Percentiles rank a stretch among this genome's conserved stretches.
These are phyloP conservation scores for Phylloscopus trochilus DNA, from an alignment of 2,113 vertebrate genomes.

Conservation along the genomic window DNA sequence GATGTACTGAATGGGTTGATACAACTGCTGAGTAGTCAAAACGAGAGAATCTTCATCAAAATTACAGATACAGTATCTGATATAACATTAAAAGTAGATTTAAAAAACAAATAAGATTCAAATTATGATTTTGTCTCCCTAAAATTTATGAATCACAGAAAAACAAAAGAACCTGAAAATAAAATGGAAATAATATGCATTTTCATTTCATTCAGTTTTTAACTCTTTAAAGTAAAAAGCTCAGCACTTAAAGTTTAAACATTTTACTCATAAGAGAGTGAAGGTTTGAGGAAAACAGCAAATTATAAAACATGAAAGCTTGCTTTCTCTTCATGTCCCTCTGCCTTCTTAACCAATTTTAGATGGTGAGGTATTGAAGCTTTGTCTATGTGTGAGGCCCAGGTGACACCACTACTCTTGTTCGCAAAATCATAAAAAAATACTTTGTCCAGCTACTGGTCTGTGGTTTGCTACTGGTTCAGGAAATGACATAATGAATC, in stretches of 20 bases:
- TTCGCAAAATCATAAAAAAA: not conserved
- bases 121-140: not conserved
- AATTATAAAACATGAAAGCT: not conserved
- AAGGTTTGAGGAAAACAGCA: not conserved
- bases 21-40: not conserved
- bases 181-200: not conserved
- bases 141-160: not conserved
- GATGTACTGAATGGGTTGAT: not conserved
- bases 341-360: not conserved
- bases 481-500: not conserved
- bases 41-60: not conserved
- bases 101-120: not conserved
- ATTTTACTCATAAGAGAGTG: not conserved
- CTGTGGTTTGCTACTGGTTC: not conserved
- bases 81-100: not conserved
- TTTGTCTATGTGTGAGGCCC: not conserved
- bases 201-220: not conserved
- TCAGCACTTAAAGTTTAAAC: not conserved
- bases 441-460: not conserved
- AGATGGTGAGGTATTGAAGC: not conserved
- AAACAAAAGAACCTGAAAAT: not conserved
- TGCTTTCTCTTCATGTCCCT: not conserved
- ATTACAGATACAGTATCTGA: not conserved
- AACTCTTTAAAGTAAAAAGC: not conserved
- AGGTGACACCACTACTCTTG: not conserved